Evolutionary conservation across 1,140 invertebrate species (phyloP).

Genomic region (Argopecten irradians): DNA sequence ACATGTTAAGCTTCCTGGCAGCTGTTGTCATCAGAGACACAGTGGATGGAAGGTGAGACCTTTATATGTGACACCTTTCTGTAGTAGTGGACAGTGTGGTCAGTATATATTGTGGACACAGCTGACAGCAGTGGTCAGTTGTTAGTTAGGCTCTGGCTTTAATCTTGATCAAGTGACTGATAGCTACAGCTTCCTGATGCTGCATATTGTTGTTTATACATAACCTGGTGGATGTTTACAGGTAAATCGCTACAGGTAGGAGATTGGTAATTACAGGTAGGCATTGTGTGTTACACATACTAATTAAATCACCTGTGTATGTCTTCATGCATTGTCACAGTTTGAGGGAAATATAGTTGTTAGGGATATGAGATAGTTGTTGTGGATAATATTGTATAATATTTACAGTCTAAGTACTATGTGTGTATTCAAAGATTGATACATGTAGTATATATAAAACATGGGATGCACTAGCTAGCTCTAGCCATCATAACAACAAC

Average conservation of each 20-base stretch:
- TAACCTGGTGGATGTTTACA: neutral
- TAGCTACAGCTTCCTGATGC: neutral
- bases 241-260: no score
- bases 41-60: neutral
- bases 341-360: neutral
- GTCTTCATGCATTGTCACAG: no score
- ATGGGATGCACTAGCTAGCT: no score
- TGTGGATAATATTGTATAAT: no score
- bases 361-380: neutral
- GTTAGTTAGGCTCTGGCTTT: no score
- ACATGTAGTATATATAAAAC: no score
- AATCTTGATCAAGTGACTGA: no score
- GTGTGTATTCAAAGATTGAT: no score
- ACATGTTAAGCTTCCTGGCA: neutral
- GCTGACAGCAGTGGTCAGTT: neutral
- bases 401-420: no score
- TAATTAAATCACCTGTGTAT: neutral
- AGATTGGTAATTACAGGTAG: neutral
- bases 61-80: neutral
- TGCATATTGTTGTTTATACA: neutral
- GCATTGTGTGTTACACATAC: neutral
- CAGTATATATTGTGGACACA: no score
- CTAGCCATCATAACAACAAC: no score
- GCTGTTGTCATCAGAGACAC: neutral
- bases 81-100: neutral